Conservation (phyloP, 2,888 invertebrate species). For the Perdita meconis region DNA sequence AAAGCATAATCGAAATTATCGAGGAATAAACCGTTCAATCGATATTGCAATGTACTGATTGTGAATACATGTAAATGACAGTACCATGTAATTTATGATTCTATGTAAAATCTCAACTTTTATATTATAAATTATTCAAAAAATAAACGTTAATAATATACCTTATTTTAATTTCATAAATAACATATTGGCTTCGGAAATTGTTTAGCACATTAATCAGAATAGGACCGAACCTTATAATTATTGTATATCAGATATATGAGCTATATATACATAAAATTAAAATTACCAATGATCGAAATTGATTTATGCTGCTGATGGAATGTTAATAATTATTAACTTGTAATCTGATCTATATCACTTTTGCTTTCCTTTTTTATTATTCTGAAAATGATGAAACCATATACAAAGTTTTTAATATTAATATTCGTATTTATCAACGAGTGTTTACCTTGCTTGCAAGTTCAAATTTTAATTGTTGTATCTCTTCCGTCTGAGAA, state of each 20-base stretch:
- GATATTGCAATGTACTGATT: constrained; percentile 22
- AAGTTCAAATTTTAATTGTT: constrained; percentile 88
- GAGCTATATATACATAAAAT: constrained; percentile 77
- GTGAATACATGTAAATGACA: constrained; percentile 37
- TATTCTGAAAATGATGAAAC: constrained; percentile 76
- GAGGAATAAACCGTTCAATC: constrained; percentile 15
- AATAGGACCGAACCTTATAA: constrained; percentile 61
- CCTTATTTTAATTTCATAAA: constrained; percentile 72
- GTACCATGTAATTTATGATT: constrained; percentile 28
- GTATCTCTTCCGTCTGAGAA: constrained; percentile 91
- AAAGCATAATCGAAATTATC: constrained; percentile 17
- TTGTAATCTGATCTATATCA: constrained; percentile 64
- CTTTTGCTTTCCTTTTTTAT: constrained; percentile 80
- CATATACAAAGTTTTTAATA: constrained; percentile 5
- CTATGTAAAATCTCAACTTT: constrained; percentile 34
- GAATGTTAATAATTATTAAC: constrained; percentile 75
- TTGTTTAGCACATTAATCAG: constrained; percentile 61
- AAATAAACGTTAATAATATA: constrained; percentile 57
- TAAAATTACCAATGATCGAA: constrained; percentile 72
- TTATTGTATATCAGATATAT: constrained; percentile 39
- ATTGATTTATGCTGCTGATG: constrained; percentile 70
- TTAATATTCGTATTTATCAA: neutral
- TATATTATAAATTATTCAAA: constrained; percentile 38
- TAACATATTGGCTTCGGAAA: constrained; percentile 73
- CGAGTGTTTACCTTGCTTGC: constrained; percentile 83